Percentiles rank a stretch among this genome's conserved stretches.
These are phyloP conservation scores for Coptotermes formosanus DNA, from an alignment of 1,140 invertebrate species.

Conservation along the genomic window DNA sequence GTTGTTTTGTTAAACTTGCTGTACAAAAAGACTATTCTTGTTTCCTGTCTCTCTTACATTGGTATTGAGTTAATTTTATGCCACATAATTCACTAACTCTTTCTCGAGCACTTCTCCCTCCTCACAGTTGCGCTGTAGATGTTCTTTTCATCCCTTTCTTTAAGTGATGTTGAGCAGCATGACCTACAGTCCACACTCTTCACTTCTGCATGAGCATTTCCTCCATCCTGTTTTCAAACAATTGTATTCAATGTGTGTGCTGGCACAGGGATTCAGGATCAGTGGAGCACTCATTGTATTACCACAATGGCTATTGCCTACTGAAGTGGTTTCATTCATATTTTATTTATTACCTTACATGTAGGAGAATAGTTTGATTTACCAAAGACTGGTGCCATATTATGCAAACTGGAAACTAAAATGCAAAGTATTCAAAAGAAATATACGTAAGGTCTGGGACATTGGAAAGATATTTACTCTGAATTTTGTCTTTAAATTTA, in stretches of 20 bases:
- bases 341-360: no score
- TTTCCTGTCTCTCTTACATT: background rate
- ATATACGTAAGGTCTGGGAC: no score
- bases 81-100: slow-evolving; percentile 6
- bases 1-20: background rate
- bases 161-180: background rate
- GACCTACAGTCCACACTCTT: background rate
- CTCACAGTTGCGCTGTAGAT: background rate
- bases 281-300: background rate
- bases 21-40: slow-evolving; percentile 17
- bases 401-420: no score
- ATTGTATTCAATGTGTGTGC: background rate
- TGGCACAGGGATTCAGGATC: background rate
- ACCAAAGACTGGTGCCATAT: no score
- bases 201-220: background rate
- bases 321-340: no score
- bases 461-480: background rate
- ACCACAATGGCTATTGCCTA: no score
- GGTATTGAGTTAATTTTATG: background rate
- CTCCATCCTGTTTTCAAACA: background rate
- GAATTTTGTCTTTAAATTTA: background rate
- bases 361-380: no score
- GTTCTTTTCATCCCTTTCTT: background rate
- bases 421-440: no score
- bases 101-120: slow-evolving; percentile 14